A percentile compares a stretch with the other conserved stretches of the same genome.
phyloP scores from a whole-genome alignment of 2,888 invertebrate species.

The Calameuta pallipes region DNA sequence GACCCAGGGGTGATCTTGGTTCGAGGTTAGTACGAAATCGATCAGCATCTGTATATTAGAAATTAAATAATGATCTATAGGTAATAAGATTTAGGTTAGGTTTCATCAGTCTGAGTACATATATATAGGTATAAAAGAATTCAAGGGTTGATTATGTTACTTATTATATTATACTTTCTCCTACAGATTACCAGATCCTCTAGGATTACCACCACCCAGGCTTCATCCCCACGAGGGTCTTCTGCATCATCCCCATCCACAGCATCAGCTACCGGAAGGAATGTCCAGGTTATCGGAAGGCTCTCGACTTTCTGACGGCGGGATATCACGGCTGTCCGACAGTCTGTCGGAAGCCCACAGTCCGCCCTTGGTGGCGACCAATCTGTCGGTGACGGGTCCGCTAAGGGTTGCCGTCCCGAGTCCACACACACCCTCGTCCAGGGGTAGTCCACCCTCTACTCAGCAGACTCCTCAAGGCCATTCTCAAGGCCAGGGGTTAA shows the following conservation, averaged over 20 bases:
- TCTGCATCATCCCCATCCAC: slow-evolving; percentile 55
- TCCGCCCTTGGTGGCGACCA: slow-evolving; percentile 63
- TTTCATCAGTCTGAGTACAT: neutral
- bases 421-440: slow-evolving; percentile 64
- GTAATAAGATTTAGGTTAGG: neutral
- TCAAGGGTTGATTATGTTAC: neutral
- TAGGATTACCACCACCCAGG: slow-evolving; percentile 58
- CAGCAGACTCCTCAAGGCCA: slow-evolving; percentile 49
- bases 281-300: slow-evolving; percentile 63
- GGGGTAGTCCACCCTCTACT: slow-evolving; percentile 58
- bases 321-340: slow-evolving; percentile 61
- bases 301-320: slow-evolving; percentile 61
- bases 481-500: slow-evolving; percentile 50
- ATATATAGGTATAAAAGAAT: neutral
- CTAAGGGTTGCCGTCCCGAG: slow-evolving; percentile 62
- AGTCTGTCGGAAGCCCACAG: slow-evolving; percentile 64
- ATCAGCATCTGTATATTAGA: neutral
- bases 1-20: slow-evolving; percentile 61
- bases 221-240: slow-evolving; percentile 60
- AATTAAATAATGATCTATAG: neutral
- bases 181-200: slow-evolving; percentile 60
- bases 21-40: slow-evolving; percentile 50
- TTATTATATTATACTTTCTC: neutral
- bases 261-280: slow-evolving; percentile 53
- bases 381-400: slow-evolving; percentile 62